A percentile compares a stretch with the other conserved stretches of the same genome.
These are phyloP conservation scores for Tor tambroides DNA, from an alignment of 2,113 vertebrate genomes.

Conservation along the genomic window DNA sequence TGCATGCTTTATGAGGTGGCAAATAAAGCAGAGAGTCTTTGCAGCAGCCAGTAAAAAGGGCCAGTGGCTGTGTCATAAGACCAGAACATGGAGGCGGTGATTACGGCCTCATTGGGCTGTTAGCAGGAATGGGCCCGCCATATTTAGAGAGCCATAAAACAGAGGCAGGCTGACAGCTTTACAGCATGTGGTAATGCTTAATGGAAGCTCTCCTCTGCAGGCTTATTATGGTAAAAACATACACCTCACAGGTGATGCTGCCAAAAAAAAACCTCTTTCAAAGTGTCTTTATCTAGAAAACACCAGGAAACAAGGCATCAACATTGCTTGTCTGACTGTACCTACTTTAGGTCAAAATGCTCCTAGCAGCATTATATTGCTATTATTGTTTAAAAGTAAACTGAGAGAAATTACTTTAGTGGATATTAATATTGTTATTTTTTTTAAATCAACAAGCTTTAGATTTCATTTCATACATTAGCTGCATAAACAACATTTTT, in stretches of 20 bases:
- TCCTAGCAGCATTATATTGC: not conserved
- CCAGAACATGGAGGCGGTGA: constrained; percentile 55
- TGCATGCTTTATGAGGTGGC: constrained; percentile 58
- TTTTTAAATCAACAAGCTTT: no score
- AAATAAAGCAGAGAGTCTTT: constrained; percentile 53
- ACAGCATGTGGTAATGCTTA: constrained; percentile 55
- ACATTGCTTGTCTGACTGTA: not conserved
- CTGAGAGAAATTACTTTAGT: not conserved
- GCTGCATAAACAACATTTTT: no score
- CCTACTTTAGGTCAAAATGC: not conserved
- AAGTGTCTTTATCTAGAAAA: not conserved
- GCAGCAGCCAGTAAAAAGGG: constrained; percentile 42
- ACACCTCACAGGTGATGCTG: constrained; percentile 6
- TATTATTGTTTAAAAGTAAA: not conserved
- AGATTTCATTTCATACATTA: no score
- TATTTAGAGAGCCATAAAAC: constrained; percentile 61
- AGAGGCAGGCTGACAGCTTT: constrained; percentile 53
- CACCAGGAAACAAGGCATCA: not conserved
- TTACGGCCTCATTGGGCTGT: constrained; percentile 59
- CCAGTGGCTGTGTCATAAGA: constrained; percentile 52
- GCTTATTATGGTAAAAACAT: constrained; percentile 50
- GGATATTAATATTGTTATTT: not conserved
- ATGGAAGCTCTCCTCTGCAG: constrained; percentile 47
- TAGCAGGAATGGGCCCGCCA: constrained; percentile 55
- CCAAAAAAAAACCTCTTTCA: constrained; percentile 7